Conservation (phyloP, 2,888 invertebrate genomes). For the Leucania comma region DNA sequence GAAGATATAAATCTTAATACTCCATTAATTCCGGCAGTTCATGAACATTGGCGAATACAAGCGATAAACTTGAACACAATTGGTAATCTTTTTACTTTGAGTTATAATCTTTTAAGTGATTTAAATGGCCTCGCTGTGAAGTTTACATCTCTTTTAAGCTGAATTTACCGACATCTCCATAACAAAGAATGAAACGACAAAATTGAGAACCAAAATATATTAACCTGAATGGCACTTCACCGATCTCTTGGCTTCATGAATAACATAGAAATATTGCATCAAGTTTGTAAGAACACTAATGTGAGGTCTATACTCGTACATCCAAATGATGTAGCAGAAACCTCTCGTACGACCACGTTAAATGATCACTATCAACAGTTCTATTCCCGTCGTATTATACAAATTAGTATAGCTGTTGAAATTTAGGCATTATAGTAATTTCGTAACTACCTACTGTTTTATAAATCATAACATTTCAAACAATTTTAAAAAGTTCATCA, state of each 20-base stretch:
- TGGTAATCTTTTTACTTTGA: constrained; percentile 31
- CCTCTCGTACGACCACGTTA: too few relatives aligned
- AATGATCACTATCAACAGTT: too few relatives aligned
- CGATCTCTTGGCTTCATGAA: too few relatives aligned
- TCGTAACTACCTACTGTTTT: neutral
- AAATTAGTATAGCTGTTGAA: too few relatives aligned
- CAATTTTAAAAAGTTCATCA: neutral
- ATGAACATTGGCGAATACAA: constrained; percentile 40
- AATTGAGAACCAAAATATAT: neutral
- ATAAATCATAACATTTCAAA: neutral
- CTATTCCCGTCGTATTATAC: too few relatives aligned
- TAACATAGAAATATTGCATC: too few relatives aligned
- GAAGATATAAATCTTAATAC: constrained; percentile 49
- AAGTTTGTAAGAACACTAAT: too few relatives aligned
- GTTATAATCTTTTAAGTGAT: constrained; percentile 38
- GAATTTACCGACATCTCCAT: constrained; percentile 1
- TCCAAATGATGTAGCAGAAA: too few relatives aligned
- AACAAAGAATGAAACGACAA: neutral
- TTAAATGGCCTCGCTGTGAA: constrained; percentile 33
- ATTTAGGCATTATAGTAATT: too few relatives aligned
- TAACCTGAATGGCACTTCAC: too few relatives aligned
- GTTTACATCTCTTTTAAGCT: constrained; percentile 31
- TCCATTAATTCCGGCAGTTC: constrained; percentile 62
- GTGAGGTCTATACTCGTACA: too few relatives aligned
- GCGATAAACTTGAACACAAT: constrained; percentile 53